Conservation (phyloP, 2,113 vertebrate species). For the Channa argus region DNA sequence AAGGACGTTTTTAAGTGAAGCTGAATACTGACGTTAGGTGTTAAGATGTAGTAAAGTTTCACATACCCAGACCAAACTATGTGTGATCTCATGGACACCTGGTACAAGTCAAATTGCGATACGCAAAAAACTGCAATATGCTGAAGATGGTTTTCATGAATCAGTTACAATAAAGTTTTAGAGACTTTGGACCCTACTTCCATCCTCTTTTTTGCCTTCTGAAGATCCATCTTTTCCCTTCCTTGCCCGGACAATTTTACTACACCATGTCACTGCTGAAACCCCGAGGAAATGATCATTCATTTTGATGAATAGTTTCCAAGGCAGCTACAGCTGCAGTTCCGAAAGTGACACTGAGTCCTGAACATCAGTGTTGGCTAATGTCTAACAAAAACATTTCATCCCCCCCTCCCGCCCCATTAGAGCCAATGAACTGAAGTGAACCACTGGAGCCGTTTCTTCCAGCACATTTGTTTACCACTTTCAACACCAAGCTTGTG, state of each 20-base stretch:
- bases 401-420: neutral
- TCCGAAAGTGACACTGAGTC: constrained; percentile 3
- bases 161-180: too few relatives aligned
- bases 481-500: neutral
- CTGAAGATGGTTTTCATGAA: neutral
- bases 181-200: too few relatives aligned
- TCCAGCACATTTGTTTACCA: constrained; percentile 18
- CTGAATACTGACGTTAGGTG: neutral
- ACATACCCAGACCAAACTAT: too few relatives aligned
- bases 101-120: too few relatives aligned
- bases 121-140: too few relatives aligned
- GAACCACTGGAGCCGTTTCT: constrained; percentile 24
- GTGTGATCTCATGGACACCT: too few relatives aligned
- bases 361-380: neutral
- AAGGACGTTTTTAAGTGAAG: neutral
- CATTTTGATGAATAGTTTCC: constrained; percentile 9
- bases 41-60: neutral
- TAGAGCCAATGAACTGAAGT: constrained; percentile 30
- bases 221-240: constrained; percentile 12
- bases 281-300: constrained; percentile 20
- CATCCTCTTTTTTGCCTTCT: neutral
- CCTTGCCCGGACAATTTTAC: constrained; percentile 9
- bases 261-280: constrained; percentile 13
- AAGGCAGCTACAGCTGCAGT: constrained; percentile 18
- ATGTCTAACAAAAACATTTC: constrained; percentile 3